Conservation (phyloP, 2,888 invertebrate species). For the Apamea epomidion region DNA sequence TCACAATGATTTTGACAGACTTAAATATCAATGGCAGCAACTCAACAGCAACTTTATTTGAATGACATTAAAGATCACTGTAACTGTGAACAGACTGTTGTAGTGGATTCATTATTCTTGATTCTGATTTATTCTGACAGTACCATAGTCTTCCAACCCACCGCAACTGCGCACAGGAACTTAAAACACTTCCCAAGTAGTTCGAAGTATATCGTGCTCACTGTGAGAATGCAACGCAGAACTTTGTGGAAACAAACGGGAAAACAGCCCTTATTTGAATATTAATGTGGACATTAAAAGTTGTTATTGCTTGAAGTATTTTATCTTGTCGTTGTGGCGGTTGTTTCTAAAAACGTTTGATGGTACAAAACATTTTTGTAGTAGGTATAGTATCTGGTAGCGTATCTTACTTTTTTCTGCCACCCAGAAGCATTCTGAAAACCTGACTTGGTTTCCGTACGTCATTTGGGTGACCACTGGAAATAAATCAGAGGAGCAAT, state of each 20-base stretch:
- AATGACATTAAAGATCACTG: no score
- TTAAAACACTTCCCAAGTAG: conserved; percentile 53
- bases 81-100: no score
- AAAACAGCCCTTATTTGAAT: conserved; percentile 55
- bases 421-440: no score
- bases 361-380: no score
- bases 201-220: conserved; percentile 48
- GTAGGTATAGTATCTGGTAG: no score
- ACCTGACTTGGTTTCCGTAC: no score
- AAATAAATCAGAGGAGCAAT: no score
- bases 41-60: no score
- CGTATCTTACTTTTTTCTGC: no score
- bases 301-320: conserved; percentile 49
- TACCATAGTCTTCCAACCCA: neutral
- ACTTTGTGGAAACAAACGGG: conserved; percentile 47
- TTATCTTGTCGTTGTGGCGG: conserved; percentile 8
- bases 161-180: conserved; percentile 16
- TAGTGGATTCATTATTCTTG: neutral
- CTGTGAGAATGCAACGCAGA: conserved; percentile 46
- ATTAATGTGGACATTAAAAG: conserved; percentile 51
- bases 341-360: neutral
- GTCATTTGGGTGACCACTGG: no score
- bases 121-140: neutral
- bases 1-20: no score
- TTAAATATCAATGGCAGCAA: no score